These are phyloP conservation scores for Myzus persicae DNA, from an alignment of 1,140 invertebrate species.

Conservation along the genomic window DNA sequence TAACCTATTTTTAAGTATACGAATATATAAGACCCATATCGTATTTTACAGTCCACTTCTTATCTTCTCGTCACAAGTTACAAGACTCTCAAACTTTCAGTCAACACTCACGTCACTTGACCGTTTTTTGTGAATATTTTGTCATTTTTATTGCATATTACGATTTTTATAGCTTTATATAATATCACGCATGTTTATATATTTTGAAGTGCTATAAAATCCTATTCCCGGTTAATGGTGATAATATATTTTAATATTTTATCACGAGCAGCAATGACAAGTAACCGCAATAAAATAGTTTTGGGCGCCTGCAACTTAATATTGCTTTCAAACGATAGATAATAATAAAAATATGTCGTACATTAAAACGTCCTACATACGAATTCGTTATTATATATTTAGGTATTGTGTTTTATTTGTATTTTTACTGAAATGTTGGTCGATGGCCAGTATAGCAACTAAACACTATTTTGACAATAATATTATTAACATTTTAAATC, in stretches of 20 bases:
- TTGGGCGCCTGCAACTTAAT: background rate
- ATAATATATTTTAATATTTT: constrained; percentile 20
- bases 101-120: background rate
- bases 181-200: background rate
- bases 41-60: background rate
- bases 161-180: background rate
- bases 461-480: background rate
- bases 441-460: background rate
- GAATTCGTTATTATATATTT: constrained; percentile 5
- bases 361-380: background rate
- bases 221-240: background rate
- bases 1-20: background rate
- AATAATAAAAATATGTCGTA: background rate
- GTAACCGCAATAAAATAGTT: background rate
- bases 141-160: background rate
- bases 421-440: background rate
- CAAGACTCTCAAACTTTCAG: background rate
- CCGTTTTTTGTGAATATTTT: background rate
- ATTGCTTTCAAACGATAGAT: background rate
- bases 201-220: background rate
- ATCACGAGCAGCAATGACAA: background rate
- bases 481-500: background rate
- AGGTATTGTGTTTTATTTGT: background rate
- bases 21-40: background rate
- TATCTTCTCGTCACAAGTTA: background rate